Evolutionary conservation across 1,140 invertebrate species (phyloP), one percentile per base, ranked within the genome.

Genomic region (Euwallacea similis): DNA sequence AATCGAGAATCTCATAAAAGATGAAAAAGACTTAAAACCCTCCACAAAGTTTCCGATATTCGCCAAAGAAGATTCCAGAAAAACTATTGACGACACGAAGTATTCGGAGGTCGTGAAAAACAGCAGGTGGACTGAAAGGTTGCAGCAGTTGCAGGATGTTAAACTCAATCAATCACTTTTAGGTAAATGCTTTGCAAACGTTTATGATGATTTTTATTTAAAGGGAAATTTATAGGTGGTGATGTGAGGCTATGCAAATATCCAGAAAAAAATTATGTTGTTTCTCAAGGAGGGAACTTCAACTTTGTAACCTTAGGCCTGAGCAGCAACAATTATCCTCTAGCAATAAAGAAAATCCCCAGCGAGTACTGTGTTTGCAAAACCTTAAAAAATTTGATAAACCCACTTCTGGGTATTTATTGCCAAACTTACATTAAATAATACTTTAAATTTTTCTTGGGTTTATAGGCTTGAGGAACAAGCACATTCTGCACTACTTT

Each of bases 341-440:
- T 81, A 16, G 80, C 80, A 7, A 76, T 80, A 0, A 81, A 80
- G 63, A 71, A 74, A 41, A 73, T 80, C 0, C 68, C 75, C 2
- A 76, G 70, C 64, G 66, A 76, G 43, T 69, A 74, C 54, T 70
- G 59, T 42, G 66, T 79, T 7, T 73, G 76, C 56, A 71, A 76
- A 66, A 68, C 76, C 0, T 64, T 79, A 41, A 78, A 78, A 63
- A 63, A 53, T 3, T 55, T 75, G 9, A 69, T 79, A 7, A 74
- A 74, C 15, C 78, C 78, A 7, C 54, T 80, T 16, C 55, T 80
- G 15, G 64, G 70, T 72, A 66, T 54, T 7, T 42, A 58, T 0
- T 33, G 4, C 6, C 8, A 61, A 61, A 61, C 15, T 42, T 42
- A 11, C 7, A 43, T 41, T n/a, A 43, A 42, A 43, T 61, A 41